phyloP scores from a whole-genome alignment of 2,113 vertebrate species.

The Halichoeres trimaculatus region DNA sequence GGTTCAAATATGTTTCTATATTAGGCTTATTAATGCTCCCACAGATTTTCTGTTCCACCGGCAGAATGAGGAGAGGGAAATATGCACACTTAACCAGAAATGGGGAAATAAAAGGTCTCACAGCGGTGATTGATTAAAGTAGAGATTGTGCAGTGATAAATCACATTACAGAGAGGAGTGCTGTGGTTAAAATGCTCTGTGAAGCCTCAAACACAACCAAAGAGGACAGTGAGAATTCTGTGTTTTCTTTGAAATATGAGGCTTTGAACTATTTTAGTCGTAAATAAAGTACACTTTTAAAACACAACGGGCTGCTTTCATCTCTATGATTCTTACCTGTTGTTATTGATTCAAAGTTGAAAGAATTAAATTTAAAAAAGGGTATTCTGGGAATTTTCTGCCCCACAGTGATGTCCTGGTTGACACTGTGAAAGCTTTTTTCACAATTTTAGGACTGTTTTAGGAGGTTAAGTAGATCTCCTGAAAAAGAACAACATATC shows the following conservation, averaged over 20 bases:
- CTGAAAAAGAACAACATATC: not conserved
- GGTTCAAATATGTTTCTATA: constrained; percentile 97
- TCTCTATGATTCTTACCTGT: not conserved
- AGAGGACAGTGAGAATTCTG: not conserved
- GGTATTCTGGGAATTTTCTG: not conserved
- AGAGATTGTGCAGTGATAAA: constrained; percentile 37
- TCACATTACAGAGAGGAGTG: constrained; percentile 15
- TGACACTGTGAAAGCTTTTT: not conserved
- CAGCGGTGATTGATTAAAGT: constrained; percentile 59
- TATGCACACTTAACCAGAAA: constrained; percentile 68
- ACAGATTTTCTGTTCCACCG: constrained; percentile 78
- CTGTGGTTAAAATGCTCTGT: not conserved
- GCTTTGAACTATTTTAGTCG: not conserved
- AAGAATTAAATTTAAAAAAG: too few species aligned
- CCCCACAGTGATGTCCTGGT: not conserved
- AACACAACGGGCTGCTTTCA: not conserved
- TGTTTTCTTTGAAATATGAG: not conserved
- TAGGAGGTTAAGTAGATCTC: not conserved
- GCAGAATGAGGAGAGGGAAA: constrained; percentile 61
- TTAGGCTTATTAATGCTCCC: constrained; percentile 93
- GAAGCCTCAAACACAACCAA: not conserved
- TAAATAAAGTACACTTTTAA: not conserved
- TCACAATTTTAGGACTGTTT: too few species aligned
- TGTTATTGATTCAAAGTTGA: too few species aligned
- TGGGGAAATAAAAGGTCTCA: constrained; percentile 59